Evolutionary conservation across 2,888 invertebrate species (phyloP), one percentile per base, ranked within the genome.

Genomic region (Cryptus armator): DNA sequence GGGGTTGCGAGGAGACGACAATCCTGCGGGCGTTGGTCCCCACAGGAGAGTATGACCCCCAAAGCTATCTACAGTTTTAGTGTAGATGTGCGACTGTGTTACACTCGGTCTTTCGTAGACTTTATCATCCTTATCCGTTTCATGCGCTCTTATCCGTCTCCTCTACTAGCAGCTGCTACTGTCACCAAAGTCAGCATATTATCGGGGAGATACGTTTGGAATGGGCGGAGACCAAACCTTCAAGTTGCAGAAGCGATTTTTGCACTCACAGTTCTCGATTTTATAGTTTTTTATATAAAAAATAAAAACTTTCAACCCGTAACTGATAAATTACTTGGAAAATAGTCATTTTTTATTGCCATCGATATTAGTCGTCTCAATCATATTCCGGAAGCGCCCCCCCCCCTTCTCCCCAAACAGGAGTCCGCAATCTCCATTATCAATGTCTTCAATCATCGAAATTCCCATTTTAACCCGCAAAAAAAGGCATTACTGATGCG

Each of bases 51-150:
- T 5, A 29, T n/a, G 59, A 59, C 29, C 59, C 29, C 59, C 59
- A 59, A 32, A 29, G 59, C 32, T 29, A 59, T 32, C 29, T 24
- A 12, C 29, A 59, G 59, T 29, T 59, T 59, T 32, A n/a, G 24
- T 59, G 24, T 32, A n/a, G 59, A 59, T 59, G 59, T 24, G 59
- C 59, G 59, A 59, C 37, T 37, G 12, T 32, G 59, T 59, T 32
- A 29, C 24, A 29, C 59, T 29, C 59, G 59, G 59, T 59, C 59
- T 29, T 29, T 59, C 59, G 29, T 59, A 14, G 59, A 59, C 59
- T 59, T 59, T 59, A 59, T 59, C 59, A 59, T 59, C 59, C 59
- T 59, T 32, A 59, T 59, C 37, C 59, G 59, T 32, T 59, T 59
- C 59, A 7, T 32, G 24, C 59, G 32, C 59, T 24, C 24, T 19